These are phyloP conservation scores for Gymnorhina tibicen DNA, from an alignment of 2,113 vertebrate species.

Conservation along the genomic window DNA sequence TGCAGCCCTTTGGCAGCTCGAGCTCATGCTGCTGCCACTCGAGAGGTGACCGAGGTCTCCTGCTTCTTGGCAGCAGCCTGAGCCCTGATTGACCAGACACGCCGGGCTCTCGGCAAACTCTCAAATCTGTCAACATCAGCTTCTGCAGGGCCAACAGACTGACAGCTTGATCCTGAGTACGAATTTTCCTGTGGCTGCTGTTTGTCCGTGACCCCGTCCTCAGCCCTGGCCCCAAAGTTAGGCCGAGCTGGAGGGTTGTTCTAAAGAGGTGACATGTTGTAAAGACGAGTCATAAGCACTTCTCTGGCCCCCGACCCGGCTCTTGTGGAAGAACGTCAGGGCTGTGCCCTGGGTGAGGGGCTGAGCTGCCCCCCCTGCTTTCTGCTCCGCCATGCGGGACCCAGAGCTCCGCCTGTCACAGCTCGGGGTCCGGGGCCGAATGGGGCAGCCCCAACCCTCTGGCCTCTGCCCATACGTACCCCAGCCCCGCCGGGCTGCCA, in stretches of 20 bases:
- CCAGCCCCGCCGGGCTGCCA: neutral
- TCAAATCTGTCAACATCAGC: neutral
- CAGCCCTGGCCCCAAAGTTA: neutral
- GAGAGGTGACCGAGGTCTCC: neutral
- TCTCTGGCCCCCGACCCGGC: neutral
- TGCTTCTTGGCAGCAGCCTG: neutral
- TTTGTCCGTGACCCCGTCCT: rapidly evolving
- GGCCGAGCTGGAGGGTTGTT: neutral
- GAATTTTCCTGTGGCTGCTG: neutral
- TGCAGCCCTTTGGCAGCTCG: neutral
- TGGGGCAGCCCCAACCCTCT: neutral
- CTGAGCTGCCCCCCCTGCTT: neutral
- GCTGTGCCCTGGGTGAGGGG: neutral
- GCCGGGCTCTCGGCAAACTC: neutral
- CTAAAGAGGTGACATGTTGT: neutral
- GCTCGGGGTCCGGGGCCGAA: neutral
- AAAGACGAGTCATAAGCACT: neutral
- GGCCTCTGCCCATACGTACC: neutral
- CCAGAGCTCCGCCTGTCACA: neutral
- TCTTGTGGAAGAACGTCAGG: too few species aligned
- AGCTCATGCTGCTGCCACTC: neutral
- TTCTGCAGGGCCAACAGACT: neutral
- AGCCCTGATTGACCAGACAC: neutral
- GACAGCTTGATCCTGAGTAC: neutral
- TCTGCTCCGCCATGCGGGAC: rapidly evolving